Evolutionary conservation across 2,888 invertebrate species (phyloP), one percentile per base, ranked within the genome.

Genomic region (Beris morrisii): DNA sequence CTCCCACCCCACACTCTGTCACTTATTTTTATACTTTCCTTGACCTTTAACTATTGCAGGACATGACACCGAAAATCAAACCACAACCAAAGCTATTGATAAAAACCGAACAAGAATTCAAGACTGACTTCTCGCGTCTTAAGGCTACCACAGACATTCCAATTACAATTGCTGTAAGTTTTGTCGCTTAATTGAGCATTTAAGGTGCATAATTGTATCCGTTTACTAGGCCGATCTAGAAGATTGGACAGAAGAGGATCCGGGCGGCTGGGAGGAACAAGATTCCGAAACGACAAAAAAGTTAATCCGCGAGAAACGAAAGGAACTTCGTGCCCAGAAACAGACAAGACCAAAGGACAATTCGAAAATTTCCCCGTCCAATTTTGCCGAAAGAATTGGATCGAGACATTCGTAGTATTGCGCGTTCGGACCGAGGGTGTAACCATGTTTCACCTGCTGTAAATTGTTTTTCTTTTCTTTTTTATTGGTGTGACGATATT

Each of bases 41-140:
- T 15, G 43, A 48, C 61, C 52, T 38, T 38, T 1, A 9, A 7
- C 38, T 38, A 9, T 67, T 22, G 38, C 63, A 85, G 84, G 85
- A 87, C 72, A 84, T 88, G 84, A 79, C 85, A 32, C 88, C 87
- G 9, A 82, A 80, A 69, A 87, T 87, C 45, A 86, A 84, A 13
- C 84, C 80, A 64, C 87, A 86, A 73, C 79, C 81, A 0, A 87
- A 86, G 76, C 74, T 86, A 56, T 78, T 85, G 61, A 76, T 87
- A 31, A 80, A 77, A 61, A 78, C 80, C 65, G 79, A 79, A 53
- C 59, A 67, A 15, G 67, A 71, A 15, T 13, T 22, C 4, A 72
- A 74, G 56, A 73, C 73, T 63, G 80, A 81, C 69, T 78, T 82
- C 32, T 79, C 82, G 4, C 81, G 84, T 68, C 79, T 84, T 70